These are phyloP conservation scores for Orius laevigatus DNA, from an alignment of 1,140 invertebrate genomes.

Conservation along the genomic window DNA sequence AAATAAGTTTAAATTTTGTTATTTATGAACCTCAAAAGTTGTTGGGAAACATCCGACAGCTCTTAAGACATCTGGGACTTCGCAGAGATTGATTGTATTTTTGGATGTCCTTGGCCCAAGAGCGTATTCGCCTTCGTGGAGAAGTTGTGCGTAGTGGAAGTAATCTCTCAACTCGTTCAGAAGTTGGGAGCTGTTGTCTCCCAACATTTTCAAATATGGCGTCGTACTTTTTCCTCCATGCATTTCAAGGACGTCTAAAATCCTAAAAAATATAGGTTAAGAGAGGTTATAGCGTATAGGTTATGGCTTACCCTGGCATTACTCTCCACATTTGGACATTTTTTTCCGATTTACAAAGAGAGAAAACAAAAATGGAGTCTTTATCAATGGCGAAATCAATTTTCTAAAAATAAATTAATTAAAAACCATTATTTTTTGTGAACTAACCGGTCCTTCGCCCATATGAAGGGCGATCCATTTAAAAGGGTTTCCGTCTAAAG, in stretches of 20 bases:
- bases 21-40: background rate
- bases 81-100: constrained; percentile 1
- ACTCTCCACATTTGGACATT: constrained; percentile 8
- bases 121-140: background rate
- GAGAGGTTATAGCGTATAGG: background rate
- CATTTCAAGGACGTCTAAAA: constrained; percentile 7
- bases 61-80: constrained; percentile 7
- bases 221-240: background rate
- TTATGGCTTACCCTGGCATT: constrained; percentile 4
- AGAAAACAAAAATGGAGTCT: constrained; percentile 2
- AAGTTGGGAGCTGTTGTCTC: background rate
- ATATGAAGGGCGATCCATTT: constrained; percentile 8
- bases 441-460: too few relatives aligned
- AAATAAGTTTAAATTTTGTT: too few relatives aligned
- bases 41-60: constrained; percentile 6
- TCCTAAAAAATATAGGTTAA: background rate
- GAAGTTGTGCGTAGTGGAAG: constrained; percentile 4
- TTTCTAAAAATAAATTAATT: too few relatives aligned
- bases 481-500: constrained; percentile 2
- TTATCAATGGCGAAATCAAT: background rate
- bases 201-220: constrained; percentile 1
- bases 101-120: background rate
- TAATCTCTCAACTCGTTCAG: constrained; percentile 5
- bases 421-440: too few relatives aligned
- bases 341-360: background rate